Conservation (phyloP, 2,888 invertebrate genomes). For the Sarcophaga rosellei region DNA sequence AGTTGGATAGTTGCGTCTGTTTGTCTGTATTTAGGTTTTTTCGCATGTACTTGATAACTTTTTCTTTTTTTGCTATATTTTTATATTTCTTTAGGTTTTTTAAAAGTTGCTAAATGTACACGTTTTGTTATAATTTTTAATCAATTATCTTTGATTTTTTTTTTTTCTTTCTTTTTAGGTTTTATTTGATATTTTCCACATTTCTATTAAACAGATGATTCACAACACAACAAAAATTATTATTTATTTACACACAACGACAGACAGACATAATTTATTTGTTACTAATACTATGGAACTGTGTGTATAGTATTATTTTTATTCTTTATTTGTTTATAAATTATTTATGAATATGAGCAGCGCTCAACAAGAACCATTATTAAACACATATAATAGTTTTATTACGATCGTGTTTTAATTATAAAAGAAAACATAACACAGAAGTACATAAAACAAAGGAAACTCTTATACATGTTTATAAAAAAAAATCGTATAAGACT, state of each 20-base stretch:
- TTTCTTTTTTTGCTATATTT: slow-evolving; percentile 3
- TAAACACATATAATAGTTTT: slow-evolving; percentile 22
- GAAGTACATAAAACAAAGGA: slow-evolving; percentile 5
- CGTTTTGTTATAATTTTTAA: slow-evolving; percentile 27
- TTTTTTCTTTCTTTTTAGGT: slow-evolving; percentile 43
- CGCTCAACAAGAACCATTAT: slow-evolving; percentile 13
- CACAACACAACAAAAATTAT: slow-evolving; percentile 61
- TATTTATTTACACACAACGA: slow-evolving; percentile 30
- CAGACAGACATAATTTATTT: slow-evolving; percentile 16
- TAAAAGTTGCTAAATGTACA: slow-evolving; percentile 8
- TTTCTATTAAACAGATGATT: slow-evolving; percentile 67
- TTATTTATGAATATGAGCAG: slow-evolving; percentile 26
- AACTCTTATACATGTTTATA: slow-evolving; percentile 41
- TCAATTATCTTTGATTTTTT: slow-evolving; percentile 41
- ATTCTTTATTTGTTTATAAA: slow-evolving; percentile 17
- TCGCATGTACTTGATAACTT: slow-evolving; percentile 12
- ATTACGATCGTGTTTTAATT: slow-evolving; percentile 52
- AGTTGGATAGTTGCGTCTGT: neutral
- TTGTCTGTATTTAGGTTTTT: slow-evolving; percentile 22
- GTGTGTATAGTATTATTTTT: slow-evolving; percentile 4
- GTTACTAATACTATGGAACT: slow-evolving; percentile 48
- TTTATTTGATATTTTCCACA: slow-evolving; percentile 42
- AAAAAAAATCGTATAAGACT: slow-evolving; percentile 13
- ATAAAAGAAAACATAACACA: slow-evolving; percentile 13
- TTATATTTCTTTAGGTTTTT: slow-evolving; percentile 35